Conservation (phyloP, 2,113 vertebrate species). For the Tympanuchus pallidicinctus region DNA sequence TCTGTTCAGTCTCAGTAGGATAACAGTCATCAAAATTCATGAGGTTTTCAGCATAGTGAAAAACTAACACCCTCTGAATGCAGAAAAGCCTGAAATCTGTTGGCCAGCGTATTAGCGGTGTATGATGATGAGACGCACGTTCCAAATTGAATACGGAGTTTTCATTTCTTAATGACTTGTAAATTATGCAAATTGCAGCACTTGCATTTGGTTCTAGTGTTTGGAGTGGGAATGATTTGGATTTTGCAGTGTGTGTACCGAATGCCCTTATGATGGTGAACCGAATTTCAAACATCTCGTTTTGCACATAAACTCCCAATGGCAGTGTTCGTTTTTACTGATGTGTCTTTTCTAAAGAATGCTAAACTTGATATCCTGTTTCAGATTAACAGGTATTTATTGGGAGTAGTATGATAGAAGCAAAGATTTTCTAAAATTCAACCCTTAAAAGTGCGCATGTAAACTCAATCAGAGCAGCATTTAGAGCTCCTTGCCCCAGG, state of each 20-base stretch:
- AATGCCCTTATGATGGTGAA: background rate
- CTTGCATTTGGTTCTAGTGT: conserved; percentile 31
- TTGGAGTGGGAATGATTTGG: conserved; percentile 30
- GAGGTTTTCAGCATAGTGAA: conserved; percentile 38
- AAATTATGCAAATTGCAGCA: conserved; percentile 28
- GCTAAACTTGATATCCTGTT: conserved; percentile 75
- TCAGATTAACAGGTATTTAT: conserved; percentile 77
- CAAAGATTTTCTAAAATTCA: conserved; percentile 75
- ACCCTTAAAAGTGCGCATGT: conserved; percentile 76
- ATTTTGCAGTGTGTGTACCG: conserved; percentile 48
- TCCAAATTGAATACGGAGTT: conserved; percentile 30
- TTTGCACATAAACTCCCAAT: conserved; percentile 54
- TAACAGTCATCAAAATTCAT: conserved; percentile 49
- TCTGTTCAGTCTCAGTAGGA: background rate
- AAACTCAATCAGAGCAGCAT: conserved; percentile 75
- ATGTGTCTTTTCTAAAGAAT: conserved; percentile 40
- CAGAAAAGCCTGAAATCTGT: conserved; percentile 45
- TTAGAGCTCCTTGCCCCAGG: conserved; percentile 74
- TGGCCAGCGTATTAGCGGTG: conserved; percentile 14
- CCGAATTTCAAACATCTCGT: conserved; percentile 35
- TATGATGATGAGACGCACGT: background rate
- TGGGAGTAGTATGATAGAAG: conserved; percentile 75
- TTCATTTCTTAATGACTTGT: conserved; percentile 42
- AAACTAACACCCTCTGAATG: conserved; percentile 33
- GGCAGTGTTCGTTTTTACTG: conserved; percentile 44